A percentile compares a stretch with the other conserved stretches of the same genome.
phyloP scores from a whole-genome alignment of 2,888 invertebrate species.

The Platyscelio sp. region DNA sequence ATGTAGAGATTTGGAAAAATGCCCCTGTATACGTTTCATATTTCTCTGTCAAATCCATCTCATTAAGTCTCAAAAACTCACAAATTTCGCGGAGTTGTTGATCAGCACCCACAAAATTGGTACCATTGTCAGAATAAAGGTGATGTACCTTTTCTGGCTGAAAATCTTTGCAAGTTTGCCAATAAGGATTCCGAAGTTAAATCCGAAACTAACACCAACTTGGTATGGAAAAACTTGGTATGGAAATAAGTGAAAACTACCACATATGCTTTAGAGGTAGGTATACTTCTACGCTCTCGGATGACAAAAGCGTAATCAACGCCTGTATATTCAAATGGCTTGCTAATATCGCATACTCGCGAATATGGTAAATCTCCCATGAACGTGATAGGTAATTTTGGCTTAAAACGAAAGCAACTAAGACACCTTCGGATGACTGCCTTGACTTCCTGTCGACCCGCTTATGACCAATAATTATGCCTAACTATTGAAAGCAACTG shows the following conservation, averaged over 20 bases:
- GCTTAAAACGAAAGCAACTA: no score
- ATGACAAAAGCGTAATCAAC: no score
- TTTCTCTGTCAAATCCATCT: neutral
- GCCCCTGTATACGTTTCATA: conserved; percentile 9
- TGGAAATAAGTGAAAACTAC: conserved; percentile 75
- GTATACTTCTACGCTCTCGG: conserved; percentile 28
- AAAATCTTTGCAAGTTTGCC: neutral
- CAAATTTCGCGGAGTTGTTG: neutral
- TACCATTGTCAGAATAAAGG: conserved; percentile 22
- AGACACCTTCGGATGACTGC: no score
- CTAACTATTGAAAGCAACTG: no score
- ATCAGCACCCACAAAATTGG: conserved; percentile 25
- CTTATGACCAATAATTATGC: no score
- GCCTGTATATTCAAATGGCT: no score
- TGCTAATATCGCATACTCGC: no score
- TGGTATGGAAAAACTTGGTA: conserved; percentile 24
- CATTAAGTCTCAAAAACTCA: neutral
- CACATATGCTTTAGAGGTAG: conserved; percentile 35
- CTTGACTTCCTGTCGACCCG: no score
- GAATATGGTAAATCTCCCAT: no score
- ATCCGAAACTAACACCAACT: conserved; percentile 17
- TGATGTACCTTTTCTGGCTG: conserved; percentile 11
- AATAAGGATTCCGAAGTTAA: neutral
- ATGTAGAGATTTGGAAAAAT: conserved; percentile 63
- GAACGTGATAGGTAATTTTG: no score